Evolutionary conservation across 2,888 invertebrate genomes (phyloP).

Genomic region (Cataglyphis rosenhaueri): DNA sequence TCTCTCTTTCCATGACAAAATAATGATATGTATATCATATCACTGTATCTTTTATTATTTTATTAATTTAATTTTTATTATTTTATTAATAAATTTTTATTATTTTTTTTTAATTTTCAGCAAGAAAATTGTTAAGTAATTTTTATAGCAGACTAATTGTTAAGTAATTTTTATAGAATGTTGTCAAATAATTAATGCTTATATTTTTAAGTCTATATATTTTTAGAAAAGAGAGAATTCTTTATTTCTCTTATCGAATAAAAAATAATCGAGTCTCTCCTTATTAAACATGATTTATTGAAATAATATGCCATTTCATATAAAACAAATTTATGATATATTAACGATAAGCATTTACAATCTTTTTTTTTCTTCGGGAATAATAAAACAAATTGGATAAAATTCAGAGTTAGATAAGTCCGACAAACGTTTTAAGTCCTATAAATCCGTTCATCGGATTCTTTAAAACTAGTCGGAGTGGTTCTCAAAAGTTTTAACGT

Average conservation of each 20-base stretch:
- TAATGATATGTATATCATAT: not conserved
- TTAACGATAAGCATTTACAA: not conserved
- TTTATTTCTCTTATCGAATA: not conserved
- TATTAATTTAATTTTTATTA: not conserved
- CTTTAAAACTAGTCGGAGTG: not conserved
- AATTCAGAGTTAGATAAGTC: not conserved
- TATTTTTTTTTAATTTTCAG: not conserved
- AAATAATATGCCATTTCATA: not conserved
- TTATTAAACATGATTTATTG: not conserved
- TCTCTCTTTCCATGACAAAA: not conserved
- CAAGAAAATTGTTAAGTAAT: not conserved
- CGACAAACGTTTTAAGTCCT: not conserved
- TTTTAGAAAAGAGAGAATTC: not conserved
- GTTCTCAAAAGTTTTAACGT: slow-evolving; percentile 16
- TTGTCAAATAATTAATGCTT: not conserved
- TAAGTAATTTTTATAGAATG: not conserved
- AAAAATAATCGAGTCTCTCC: not conserved
- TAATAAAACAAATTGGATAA: not conserved
- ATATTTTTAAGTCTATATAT: not conserved
- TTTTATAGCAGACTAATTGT: not conserved
- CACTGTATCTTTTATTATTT: not conserved
- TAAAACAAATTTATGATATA: not conserved
- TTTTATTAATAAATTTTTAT: not conserved
- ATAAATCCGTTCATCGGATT: not conserved
- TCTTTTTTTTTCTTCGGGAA: not conserved